These are phyloP conservation scores for Montifringilla adamsi DNA, from an alignment of 2,113 vertebrate genomes.

Conservation along the genomic window DNA sequence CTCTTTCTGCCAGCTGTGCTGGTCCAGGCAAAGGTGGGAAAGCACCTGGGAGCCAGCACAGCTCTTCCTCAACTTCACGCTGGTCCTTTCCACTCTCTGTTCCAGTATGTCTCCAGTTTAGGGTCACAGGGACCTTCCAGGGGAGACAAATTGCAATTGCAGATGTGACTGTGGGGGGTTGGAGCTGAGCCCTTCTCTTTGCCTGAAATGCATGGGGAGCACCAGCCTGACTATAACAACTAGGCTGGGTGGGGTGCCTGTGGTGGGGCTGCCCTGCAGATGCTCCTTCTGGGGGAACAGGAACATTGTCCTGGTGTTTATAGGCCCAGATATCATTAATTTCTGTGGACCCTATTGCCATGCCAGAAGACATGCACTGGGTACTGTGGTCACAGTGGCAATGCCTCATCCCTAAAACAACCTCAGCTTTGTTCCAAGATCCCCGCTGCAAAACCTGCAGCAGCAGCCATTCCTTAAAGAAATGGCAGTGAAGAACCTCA, in stretches of 20 bases:
- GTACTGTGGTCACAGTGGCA: too few species aligned
- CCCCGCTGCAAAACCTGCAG: too few species aligned
- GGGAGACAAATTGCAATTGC: neutral
- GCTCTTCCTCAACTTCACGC: neutral
- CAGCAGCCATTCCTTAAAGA: too few species aligned
- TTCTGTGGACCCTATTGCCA: too few species aligned
- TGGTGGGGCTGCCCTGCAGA: accelerated
- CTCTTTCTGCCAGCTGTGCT: neutral
- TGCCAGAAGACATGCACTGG: too few species aligned
- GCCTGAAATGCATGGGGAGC: neutral
- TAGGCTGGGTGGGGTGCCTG: neutral
- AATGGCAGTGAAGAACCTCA: too few species aligned
- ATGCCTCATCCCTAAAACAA: too few species aligned
- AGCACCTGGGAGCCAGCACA: neutral
- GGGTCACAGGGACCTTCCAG: neutral
- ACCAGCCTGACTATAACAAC: too few species aligned
- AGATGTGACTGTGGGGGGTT: neutral
- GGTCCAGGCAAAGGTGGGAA: neutral
- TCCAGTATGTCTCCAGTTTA: neutral
- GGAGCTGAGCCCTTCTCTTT: neutral
- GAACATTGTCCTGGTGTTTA: too few species aligned
- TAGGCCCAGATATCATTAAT: too few species aligned
- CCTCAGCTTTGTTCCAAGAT: too few species aligned
- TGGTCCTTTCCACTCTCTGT: neutral
- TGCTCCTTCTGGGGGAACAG: neutral